Conservation (phyloP, 2,797 vertebrate species). For the Botia kubotai region DNA sequence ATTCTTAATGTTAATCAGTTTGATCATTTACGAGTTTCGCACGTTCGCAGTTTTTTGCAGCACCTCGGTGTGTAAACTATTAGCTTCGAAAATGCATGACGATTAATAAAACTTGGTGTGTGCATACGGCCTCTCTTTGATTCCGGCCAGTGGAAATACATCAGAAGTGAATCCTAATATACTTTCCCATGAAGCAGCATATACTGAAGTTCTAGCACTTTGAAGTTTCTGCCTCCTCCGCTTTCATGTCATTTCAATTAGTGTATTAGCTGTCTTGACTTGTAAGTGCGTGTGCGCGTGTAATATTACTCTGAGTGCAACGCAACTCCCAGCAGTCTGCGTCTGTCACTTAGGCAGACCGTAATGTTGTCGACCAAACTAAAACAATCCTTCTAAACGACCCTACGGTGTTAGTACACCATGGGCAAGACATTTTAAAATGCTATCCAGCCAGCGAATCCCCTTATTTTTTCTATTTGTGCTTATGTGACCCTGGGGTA, state of each 20-base stretch:
- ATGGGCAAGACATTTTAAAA: not conserved
- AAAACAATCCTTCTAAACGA: not conserved
- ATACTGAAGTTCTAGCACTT: slow-evolving; percentile 2
- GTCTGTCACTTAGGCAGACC: not conserved
- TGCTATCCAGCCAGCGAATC: not conserved
- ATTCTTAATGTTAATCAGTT: not conserved
- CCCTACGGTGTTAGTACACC: too few species aligned
- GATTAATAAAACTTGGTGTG: not conserved
- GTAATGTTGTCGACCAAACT: not conserved
- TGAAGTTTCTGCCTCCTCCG: slow-evolving; percentile 6
- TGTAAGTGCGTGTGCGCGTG: not conserved
- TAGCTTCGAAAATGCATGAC: not conserved
- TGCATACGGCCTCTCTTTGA: not conserved
- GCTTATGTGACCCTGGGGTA: not conserved
- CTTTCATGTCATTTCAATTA: slow-evolving; percentile 29
- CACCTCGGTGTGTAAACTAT: not conserved
- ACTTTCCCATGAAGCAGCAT: slow-evolving; percentile 3
- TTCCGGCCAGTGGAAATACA: not conserved
- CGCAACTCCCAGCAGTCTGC: not conserved
- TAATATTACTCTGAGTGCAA: not conserved
- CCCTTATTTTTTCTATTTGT: not conserved
- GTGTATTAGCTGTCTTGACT: not conserved
- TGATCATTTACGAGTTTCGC: not conserved
- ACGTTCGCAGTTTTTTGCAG: not conserved
- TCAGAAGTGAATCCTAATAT: not conserved